These are phyloP conservation scores for Uloborus diversus DNA, from an alignment of 1,140 invertebrate species.

Conservation along the genomic window DNA sequence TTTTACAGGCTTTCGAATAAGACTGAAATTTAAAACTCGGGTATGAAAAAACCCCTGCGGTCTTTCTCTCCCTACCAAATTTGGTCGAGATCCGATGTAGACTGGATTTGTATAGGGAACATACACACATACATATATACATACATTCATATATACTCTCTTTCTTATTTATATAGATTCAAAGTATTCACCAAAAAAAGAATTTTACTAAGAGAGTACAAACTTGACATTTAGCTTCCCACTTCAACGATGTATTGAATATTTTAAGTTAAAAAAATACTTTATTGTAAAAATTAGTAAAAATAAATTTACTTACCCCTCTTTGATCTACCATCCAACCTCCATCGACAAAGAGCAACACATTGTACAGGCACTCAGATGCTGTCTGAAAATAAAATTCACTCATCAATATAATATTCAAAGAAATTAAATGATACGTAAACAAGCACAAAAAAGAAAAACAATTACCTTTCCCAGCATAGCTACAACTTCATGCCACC, in stretches of 20 bases:
- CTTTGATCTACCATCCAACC: conserved; percentile 83
- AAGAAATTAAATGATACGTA: background rate
- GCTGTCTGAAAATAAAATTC: conserved; percentile 70
- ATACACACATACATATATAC: too few relatives aligned
- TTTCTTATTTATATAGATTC: too few relatives aligned
- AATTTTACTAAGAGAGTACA: too few relatives aligned
- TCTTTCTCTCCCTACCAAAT: too few relatives aligned
- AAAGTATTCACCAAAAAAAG: too few relatives aligned
- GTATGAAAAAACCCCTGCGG: too few relatives aligned
- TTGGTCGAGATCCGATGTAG: too few relatives aligned
- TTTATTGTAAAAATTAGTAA: background rate
- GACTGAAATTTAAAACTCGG: too few relatives aligned
- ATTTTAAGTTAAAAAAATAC: background rate
- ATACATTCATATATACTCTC: too few relatives aligned
- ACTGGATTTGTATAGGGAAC: too few relatives aligned
- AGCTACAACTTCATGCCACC: conserved; percentile 75
- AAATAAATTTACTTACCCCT: conserved; percentile 24
- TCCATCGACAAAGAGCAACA: conserved; percentile 86
- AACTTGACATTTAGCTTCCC: background rate
- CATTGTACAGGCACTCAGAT: conserved; percentile 84
- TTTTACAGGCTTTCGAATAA: too few relatives aligned
- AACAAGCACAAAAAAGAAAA: background rate
- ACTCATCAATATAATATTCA: background rate
- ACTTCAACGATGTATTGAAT: too few relatives aligned
- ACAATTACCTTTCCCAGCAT: conserved; percentile 2